Evolutionary conservation across 2,888 invertebrate genomes (phyloP), one percentile per base, ranked within the genome.

Genomic region (Limnephilus marmoratus): DNA sequence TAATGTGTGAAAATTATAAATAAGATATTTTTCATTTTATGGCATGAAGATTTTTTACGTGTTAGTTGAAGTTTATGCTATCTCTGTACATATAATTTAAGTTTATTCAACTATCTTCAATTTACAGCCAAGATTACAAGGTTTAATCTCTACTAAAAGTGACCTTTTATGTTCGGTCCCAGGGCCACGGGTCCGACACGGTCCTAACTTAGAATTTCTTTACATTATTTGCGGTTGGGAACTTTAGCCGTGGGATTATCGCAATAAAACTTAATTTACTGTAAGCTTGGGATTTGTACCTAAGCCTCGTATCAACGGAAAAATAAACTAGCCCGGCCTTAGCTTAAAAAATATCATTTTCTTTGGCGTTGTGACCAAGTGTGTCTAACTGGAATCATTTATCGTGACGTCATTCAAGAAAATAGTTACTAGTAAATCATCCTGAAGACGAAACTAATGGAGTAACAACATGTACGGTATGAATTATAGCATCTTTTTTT

Each of bases 191-290:
- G 83, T 83, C 41, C 37, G 41, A 83, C 83, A 83, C 83, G 83
- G 83, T 18, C 24, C 34, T 37, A 83, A 34, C 34, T 83, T 83
- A 2, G 83, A 68, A 68, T 68, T 68, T 68, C 68, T 68, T 68
- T 68, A 68, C 68, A 68, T 68, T 83, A 68, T 68, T 83, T 83
- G 83, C 83, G 83, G 83, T 83, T 37, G 24, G 83, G 83, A 41
- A 34, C 83, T 41, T 83, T 83, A 68, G 24, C 24, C n/a, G 68
- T 68, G 68, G 68, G 68, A 68, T 68, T 68, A 68, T 68, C 41
- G 83, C 83, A 83, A 83, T 83, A 83, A 83, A 83, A 83, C 37
- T 41, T 83, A 83, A 83, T 83, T 83, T 83, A 83, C 83, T 37
- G 41, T 83, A 83, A 83, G 34, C 34, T 83, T 5, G 9, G 83